A percentile compares a stretch with the other conserved stretches of the same genome.
phyloP scores from a whole-genome alignment of 1,140 invertebrate species.

The Drosophila santomea region DNA sequence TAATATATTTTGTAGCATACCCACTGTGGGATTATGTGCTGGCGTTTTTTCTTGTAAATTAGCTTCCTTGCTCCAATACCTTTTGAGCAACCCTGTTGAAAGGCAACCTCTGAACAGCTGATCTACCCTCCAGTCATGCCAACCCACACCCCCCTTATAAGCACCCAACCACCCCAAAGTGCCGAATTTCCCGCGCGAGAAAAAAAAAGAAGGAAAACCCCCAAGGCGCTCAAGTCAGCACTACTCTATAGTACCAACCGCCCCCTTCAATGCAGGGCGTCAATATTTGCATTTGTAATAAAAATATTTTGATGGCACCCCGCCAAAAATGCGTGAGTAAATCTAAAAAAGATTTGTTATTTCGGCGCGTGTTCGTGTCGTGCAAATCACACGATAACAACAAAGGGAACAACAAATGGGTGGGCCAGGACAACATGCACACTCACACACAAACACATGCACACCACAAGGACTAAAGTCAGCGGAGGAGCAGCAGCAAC shows the following conservation, averaged over 20 bases:
- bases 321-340: conserved; percentile 72
- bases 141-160: not conserved
- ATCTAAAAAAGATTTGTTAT: conserved; percentile 81
- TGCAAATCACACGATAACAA: conserved; percentile 46
- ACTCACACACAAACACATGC: too few species aligned
- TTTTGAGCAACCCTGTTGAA: conserved; percentile 14
- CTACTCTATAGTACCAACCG: conserved; percentile 23
- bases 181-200: conserved; percentile 39
- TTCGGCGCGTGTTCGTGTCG: conserved; percentile 62
- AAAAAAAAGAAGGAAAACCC: not conserved
- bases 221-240: conserved; percentile 30
- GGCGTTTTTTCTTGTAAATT: too few species aligned
- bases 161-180: conserved; percentile 1
- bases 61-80: not conserved
- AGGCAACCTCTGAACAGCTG: conserved; percentile 23
- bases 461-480: conserved; percentile 11
- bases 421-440: conserved; percentile 39
- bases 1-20: not conserved
- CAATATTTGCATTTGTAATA: conserved; percentile 84
- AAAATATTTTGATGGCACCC: conserved; percentile 79
- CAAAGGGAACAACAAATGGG: conserved; percentile 32
- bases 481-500: conserved; percentile 7
- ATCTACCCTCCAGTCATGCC: not conserved
- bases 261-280: conserved; percentile 40
- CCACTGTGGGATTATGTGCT: too few species aligned